Evolutionary conservation across 2,888 invertebrate genomes (phyloP).

Genomic region (Amphipoea lucens): DNA sequence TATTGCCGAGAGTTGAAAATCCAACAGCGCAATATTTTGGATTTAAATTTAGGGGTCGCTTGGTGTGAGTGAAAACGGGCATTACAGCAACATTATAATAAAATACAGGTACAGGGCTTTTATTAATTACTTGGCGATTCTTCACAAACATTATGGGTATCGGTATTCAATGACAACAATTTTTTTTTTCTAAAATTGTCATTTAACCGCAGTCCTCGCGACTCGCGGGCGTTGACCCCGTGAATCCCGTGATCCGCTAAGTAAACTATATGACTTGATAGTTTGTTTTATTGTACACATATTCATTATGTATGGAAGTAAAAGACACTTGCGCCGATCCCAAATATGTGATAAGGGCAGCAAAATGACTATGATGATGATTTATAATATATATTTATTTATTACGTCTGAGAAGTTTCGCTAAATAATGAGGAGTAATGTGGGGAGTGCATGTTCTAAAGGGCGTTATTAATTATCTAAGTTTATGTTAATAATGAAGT

Average conservation of each 20-base stretch:
- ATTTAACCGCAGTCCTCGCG: not conserved
- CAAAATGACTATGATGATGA: not conserved
- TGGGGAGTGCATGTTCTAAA: not conserved
- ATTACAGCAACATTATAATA: not conserved
- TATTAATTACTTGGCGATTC: not conserved
- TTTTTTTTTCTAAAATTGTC: not conserved
- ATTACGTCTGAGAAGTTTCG: not conserved
- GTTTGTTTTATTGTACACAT: not conserved
- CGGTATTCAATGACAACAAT: not conserved
- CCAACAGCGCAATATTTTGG: not conserved
- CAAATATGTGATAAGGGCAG: not conserved
- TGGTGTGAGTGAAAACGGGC: not conserved
- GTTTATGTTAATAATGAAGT: constrained; percentile 26
- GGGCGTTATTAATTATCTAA: constrained; percentile 11
- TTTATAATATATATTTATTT: no score
- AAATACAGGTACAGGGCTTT: not conserved
- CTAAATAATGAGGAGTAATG: no score
- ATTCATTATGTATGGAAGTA: not conserved
- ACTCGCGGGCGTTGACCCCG: not conserved
- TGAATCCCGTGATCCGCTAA: not conserved
- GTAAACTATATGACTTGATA: not conserved
- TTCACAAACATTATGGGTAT: not conserved
- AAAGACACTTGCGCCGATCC: no score
- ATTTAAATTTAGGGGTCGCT: not conserved
- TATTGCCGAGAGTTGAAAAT: not conserved